Evolutionary conservation across 2,797 vertebrate species (phyloP), one percentile per base, ranked within the genome.

Genomic region (Peromyscus aztecus): DNA sequence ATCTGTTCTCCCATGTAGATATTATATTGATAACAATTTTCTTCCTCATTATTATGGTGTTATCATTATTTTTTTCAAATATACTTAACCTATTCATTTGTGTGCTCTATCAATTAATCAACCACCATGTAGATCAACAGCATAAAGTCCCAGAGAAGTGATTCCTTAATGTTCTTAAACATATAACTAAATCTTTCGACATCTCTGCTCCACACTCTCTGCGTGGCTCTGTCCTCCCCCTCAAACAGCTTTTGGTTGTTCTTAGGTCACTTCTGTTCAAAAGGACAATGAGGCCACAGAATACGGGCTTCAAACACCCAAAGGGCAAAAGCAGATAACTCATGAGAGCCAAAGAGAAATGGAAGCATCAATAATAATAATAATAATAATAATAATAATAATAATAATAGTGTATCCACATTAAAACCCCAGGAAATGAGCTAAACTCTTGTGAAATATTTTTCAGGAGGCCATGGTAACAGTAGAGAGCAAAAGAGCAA

Each of bases 281-380:
- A 94, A 55, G 37, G 77, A 27, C 34, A 84, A 40, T 29, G 2
- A 31, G 37, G 21, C n/a, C 87, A 61, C 43, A 90, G 49, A 73
- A 73, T 65, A 27, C 43, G 23, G 16, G 27, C 63, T 83, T 75
- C 40, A 55, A 75, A 87, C 34, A 81, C 59, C 17, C 65, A 93
- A 92, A 94, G 19, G 83, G 46, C 61, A 94, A 96, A 96, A 52
- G 12, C n/a, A 90, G 59, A 83, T 82, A 94, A 65, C 83, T 37
- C 19, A 29, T 10, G 8, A 92, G 16, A 83, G 12, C 19, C 77
- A 69, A 81, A 94, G 40, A 59, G 77, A 90, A 94, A 94, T 31
- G 61, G 59, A 90, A 95, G 37, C n/a, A 88, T 40, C 34, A 40
- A 31, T 0, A 13, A 69, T 57, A 71, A 88, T 55, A 31, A 88